These are phyloP conservation scores for Lucilia cuprina DNA, from an alignment of 1,140 invertebrate genomes.

Conservation along the genomic window DNA sequence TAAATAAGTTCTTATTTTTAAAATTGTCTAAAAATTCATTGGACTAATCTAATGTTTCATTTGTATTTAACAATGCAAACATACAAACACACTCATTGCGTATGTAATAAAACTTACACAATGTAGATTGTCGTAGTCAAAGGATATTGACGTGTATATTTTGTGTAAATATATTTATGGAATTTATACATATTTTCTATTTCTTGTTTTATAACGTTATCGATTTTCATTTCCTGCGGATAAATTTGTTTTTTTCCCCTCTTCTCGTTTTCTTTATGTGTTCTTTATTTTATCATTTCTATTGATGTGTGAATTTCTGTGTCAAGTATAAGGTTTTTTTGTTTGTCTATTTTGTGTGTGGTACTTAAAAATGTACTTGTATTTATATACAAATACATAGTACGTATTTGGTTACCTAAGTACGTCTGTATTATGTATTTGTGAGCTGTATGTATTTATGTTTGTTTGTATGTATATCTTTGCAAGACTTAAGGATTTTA, in stretches of 20 bases:
- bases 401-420: too few relatives aligned
- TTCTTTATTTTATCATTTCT: conserved; percentile 9
- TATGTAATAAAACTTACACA: background rate
- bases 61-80: too few relatives aligned
- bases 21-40: too few relatives aligned
- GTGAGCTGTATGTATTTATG: too few relatives aligned
- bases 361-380: background rate
- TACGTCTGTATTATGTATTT: background rate
- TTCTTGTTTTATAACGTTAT: conserved; percentile 21
- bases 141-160: conserved; percentile 13
- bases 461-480: too few relatives aligned
- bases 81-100: too few relatives aligned
- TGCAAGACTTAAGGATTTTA: background rate
- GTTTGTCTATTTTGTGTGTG: background rate
- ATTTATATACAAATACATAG: background rate
- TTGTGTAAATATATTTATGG: conserved; percentile 22
- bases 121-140: background rate
- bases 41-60: too few relatives aligned
- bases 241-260: background rate
- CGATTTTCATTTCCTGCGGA: conserved; percentile 28
- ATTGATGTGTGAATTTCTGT: conserved; percentile 28
- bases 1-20: too few relatives aligned
- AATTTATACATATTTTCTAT: background rate
- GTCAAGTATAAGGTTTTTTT: conserved; percentile 21
- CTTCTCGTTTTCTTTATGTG: background rate